These are phyloP conservation scores for Scomberomorus guttatus DNA, from an alignment of 2,797 vertebrate species.

Conservation along the genomic window DNA sequence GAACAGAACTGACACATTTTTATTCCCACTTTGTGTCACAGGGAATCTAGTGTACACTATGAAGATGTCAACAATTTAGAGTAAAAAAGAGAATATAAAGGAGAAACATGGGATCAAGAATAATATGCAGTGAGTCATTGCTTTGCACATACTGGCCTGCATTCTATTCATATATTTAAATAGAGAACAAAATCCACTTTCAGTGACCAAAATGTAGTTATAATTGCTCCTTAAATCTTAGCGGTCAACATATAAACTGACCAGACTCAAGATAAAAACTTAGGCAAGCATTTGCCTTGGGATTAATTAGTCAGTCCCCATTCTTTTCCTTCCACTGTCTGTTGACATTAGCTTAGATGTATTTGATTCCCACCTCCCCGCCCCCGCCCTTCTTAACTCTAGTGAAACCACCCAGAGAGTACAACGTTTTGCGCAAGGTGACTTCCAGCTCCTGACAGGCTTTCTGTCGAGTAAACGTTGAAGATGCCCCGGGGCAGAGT, in stretches of 20 bases:
- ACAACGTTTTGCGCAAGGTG: conserved; percentile 75
- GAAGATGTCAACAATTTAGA: neutral
- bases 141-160: neutral
- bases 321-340: conserved; percentile 24
- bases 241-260: neutral
- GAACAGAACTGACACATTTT: neutral
- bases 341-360: conserved; percentile 31
- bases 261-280: conserved; percentile 18
- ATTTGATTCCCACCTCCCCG: conserved; percentile 5
- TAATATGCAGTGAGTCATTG: neutral
- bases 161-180: neutral
- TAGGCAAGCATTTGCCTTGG: conserved; percentile 4
- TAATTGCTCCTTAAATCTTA: neutral
- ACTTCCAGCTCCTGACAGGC: conserved; percentile 80
- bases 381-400: conserved; percentile 13
- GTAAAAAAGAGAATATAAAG: neutral
- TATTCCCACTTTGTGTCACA: neutral
- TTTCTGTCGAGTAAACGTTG: conserved; percentile 71
- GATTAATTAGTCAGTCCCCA: conserved; percentile 24
- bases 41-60: neutral
- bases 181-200: neutral
- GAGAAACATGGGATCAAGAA: neutral
- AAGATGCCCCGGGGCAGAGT: conserved; percentile 74
- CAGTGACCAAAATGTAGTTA: neutral
- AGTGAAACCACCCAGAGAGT: conserved; percentile 58